These are phyloP conservation scores for Heliangelus exortis DNA, from an alignment of 2,797 vertebrate genomes.

Conservation along the genomic window DNA sequence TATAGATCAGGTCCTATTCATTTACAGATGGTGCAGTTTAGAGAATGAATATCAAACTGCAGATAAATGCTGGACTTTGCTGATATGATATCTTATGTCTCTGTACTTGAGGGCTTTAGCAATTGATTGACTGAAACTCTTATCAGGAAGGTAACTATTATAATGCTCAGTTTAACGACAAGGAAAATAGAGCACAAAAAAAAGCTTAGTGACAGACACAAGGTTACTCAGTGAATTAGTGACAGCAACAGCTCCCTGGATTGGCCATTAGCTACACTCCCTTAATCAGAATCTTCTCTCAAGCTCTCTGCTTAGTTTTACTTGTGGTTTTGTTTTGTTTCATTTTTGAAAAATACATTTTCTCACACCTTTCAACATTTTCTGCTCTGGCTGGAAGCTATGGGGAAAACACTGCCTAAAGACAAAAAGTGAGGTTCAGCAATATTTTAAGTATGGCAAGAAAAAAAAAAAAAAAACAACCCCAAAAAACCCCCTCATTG, in stretches of 20 bases:
- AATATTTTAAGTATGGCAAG: conserved; percentile 50
- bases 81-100: conserved; percentile 58
- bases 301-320: conserved; percentile 31
- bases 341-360: neutral
- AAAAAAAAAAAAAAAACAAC: neutral
- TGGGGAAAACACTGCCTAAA: neutral
- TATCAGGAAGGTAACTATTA: conserved; percentile 60
- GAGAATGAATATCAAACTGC: conserved; percentile 16
- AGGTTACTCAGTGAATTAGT: conserved; percentile 59
- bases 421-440: conserved; percentile 48
- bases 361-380: neutral
- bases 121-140: conserved; percentile 64
- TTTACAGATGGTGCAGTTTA: conserved; percentile 13
- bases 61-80: conserved; percentile 42
- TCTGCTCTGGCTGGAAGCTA: neutral
- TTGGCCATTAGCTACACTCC: conserved; percentile 39
- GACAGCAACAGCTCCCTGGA: conserved; percentile 32
- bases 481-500: neutral
- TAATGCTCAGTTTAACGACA: conserved; percentile 37
- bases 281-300: conserved; percentile 25
- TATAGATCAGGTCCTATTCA: neutral
- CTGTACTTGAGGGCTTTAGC: conserved; percentile 64
- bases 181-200: conserved; percentile 46
- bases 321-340: neutral
- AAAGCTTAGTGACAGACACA: neutral